A percentile compares a stretch with the other conserved stretches of the same genome.
Conservation (phyloP, 92 coral and sea anemone genomes). For the Porites divaricata region DNA sequence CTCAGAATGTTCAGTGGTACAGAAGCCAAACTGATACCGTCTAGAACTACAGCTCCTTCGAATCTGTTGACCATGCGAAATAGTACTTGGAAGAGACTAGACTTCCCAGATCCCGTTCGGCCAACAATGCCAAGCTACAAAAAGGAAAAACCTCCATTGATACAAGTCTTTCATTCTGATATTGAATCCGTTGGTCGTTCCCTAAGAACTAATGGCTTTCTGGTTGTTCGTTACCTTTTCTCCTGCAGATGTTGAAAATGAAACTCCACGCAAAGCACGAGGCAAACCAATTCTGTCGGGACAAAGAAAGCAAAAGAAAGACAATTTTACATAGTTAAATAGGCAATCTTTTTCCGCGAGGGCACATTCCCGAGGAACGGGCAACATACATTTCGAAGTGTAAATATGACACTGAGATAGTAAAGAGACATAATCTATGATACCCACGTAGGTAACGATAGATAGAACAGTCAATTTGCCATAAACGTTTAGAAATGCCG, state of each 20-base stretch:
- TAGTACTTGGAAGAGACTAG: conserved; percentile 91
- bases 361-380: too few species aligned
- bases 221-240: conserved; percentile 72
- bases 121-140: conserved; percentile 96
- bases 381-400: too few species aligned
- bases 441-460: too few species aligned
- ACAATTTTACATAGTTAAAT: too few species aligned
- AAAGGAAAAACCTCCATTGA: not conserved
- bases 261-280: conserved; percentile 83
- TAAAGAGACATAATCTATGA: too few species aligned
- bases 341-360: too few species aligned
- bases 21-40: conserved; percentile 78
- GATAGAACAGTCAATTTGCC: too few species aligned
- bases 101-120: conserved; percentile 98
- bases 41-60: conserved; percentile 81
- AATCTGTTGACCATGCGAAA: conserved; percentile 77
- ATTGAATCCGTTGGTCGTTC: not conserved
- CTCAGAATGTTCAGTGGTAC: conserved; percentile 80
- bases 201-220: not conserved
- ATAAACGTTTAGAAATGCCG: too few species aligned
- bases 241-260: conserved; percentile 78
- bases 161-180: not conserved
- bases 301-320: not conserved
- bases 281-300: conserved; percentile 83
- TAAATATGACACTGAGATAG: too few species aligned